These are phyloP conservation scores for Amblyraja radiata DNA, from an alignment of 2,797 vertebrate species.

Conservation along the genomic window DNA sequence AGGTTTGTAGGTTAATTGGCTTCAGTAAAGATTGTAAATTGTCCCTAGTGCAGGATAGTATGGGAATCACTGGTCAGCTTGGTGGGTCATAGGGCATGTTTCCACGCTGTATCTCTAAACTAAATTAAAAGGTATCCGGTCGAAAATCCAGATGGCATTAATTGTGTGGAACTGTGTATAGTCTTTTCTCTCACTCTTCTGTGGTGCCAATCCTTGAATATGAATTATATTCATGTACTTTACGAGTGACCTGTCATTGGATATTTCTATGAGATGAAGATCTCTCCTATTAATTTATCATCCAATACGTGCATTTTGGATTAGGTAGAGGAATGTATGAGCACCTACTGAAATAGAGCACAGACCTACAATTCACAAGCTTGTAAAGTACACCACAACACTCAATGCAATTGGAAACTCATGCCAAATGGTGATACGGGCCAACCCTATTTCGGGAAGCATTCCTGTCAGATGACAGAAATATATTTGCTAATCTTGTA, in stretches of 20 bases:
- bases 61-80: too few species aligned
- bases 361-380: background rate
- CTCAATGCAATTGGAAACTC: background rate
- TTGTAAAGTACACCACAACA: background rate
- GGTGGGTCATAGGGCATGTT: too few species aligned
- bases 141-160: background rate
- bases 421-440: background rate
- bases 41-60: too few species aligned
- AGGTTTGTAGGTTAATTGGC: too few species aligned
- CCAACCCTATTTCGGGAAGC: constrained; percentile 10
- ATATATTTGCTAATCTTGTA: background rate
- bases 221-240: background rate
- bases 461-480: background rate
- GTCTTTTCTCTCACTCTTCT: background rate
- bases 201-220: background rate
- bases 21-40: too few species aligned
- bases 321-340: background rate
- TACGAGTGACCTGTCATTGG: background rate
- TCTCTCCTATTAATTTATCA: background rate
- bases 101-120: too few species aligned
- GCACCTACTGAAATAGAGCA: background rate
- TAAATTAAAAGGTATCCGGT: background rate
- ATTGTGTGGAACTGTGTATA: background rate
- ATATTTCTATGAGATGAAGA: background rate
- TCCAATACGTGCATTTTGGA: background rate